Evolutionary conservation across 2,888 invertebrate species (phyloP).

Genomic region (Caenorhabditis becei): DNA sequence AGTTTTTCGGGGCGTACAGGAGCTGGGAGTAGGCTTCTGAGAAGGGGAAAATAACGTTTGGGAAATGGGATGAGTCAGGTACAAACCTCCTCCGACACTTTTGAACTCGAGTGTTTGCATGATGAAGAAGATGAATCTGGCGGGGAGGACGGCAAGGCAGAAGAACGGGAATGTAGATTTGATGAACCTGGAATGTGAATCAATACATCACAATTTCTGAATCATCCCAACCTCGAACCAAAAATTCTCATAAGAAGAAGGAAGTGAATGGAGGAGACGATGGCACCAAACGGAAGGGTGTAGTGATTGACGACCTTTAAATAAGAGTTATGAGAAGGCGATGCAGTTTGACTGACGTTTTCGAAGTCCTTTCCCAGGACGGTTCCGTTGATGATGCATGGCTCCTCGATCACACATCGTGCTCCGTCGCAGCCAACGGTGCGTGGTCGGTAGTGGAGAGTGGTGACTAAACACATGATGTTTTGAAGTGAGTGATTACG

Average conservation of each 20-base stretch:
- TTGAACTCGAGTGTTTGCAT: constrained; percentile 41
- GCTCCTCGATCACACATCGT: background rate
- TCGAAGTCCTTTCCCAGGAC: constrained; percentile 20
- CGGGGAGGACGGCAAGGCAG: constrained; percentile 27
- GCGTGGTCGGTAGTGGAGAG: constrained; percentile 2
- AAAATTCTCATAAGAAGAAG: constrained; percentile 20
- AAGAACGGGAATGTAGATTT: constrained; percentile 30
- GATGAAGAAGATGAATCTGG: constrained; percentile 23
- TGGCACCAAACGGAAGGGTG: constrained; percentile 23
- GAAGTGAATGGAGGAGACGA: constrained; percentile 19
- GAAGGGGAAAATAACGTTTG: background rate
- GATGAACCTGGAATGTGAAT: constrained; percentile 6
- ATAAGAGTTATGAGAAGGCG: background rate
- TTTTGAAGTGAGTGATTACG: background rate
- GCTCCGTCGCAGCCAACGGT: background rate
- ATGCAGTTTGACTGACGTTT: constrained; percentile 5
- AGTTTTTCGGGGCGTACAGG: constrained; percentile 3
- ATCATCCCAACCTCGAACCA: background rate
- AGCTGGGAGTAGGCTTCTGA: constrained; percentile 31
- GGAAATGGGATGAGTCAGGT: too few relatives aligned
- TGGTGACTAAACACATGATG: background rate
- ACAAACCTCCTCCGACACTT: constrained; percentile 35
- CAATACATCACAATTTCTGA: too few relatives aligned
- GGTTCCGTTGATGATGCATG: constrained; percentile 32
- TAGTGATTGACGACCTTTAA: constrained; percentile 22